Evolutionary conservation across 2,888 invertebrate genomes (phyloP), one percentile per base, ranked within the genome.

Genomic region (Notocelia uddmanniana): DNA sequence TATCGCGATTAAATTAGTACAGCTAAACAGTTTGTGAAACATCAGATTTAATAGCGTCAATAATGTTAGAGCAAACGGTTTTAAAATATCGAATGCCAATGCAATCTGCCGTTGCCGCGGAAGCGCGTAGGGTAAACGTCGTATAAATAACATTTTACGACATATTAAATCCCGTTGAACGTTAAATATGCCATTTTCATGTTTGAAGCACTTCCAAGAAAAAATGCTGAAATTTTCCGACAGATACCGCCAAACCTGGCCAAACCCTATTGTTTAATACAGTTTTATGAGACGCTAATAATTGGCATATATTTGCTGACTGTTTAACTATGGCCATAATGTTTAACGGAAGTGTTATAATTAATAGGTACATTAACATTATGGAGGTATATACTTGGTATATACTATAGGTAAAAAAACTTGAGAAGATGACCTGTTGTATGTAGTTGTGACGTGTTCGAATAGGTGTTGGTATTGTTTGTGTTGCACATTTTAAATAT

Each of bases 101-200:
- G 84, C 88, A 90, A 89, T 88, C 88, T 86, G 76, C 73, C 75
- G 74, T 79, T 50, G 74, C 78, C 81, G 79, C 78, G 81, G 81
- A 83, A 81, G 81, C 80, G 85, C 84, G 82, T 84, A 72, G 72
- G 68, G 68, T 72, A 85, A 89, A 89, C 85, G 86, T 83, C 80
- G 76, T 85, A 91, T 90, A 91, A 91, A 90, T 90, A 89, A 87
- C 86, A 82, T 89, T 90, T 91, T 90, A 91, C 85, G 90, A 88
- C 89, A 87, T 89, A 90, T 90, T 91, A 89, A 90, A 91, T 88
- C 87, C 84, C 82, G 83, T 82, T 90, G 87, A 90, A 88, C 88
- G 86, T 89, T 89, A 89, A 90, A 89, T 89, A 89, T 88, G 87
- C 84, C 87, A 85, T 89, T 87, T 85, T 85, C 87, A 85, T 88